A percentile compares a stretch with the other conserved stretches of the same genome.
phyloP scores from a whole-genome alignment of 2,113 vertebrate species.

The Pterophyllum scalare region DNA sequence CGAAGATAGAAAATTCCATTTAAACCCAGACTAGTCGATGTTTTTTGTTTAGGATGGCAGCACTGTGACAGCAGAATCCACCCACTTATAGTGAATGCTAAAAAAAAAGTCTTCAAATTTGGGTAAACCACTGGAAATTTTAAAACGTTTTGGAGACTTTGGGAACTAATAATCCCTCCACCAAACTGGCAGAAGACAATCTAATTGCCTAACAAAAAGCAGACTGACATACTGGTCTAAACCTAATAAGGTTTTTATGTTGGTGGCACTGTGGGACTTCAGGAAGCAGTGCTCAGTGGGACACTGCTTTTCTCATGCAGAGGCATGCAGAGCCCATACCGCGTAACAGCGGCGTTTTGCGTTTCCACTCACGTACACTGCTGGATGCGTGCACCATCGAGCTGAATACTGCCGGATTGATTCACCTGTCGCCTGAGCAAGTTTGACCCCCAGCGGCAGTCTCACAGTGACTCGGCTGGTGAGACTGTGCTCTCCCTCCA shows the following conservation, averaged over 20 bases:
- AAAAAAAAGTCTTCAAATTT: background rate
- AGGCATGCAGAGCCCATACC: constrained; percentile 34
- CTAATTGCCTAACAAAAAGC: constrained; percentile 22
- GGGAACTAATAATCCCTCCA: background rate
- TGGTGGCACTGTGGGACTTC: constrained; percentile 30
- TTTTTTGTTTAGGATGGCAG: constrained; percentile 17
- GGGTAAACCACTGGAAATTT: background rate
- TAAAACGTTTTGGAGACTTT: background rate
- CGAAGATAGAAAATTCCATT: background rate
- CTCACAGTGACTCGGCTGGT: constrained; percentile 29
- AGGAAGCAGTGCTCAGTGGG: constrained; percentile 34
- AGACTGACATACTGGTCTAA: constrained; percentile 11
- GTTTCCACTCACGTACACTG: constrained; percentile 70
- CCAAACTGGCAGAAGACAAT: background rate
- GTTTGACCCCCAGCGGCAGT: constrained; percentile 66
- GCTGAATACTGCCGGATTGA: constrained; percentile 71
- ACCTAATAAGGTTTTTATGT: constrained; percentile 35
- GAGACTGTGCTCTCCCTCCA: constrained; percentile 5
- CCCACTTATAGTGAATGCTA: constrained; percentile 10
- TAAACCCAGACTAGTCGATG: constrained; percentile 3
- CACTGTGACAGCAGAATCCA: constrained; percentile 9
- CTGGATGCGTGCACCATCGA: constrained; percentile 56
- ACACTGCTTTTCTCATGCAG: constrained; percentile 46
- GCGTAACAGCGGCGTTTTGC: constrained; percentile 49
- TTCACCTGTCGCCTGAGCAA: constrained; percentile 78